Base-by-base conservation (phyloP, 2,797 vertebrate genomes). In the Mareca penelope region DNA sequence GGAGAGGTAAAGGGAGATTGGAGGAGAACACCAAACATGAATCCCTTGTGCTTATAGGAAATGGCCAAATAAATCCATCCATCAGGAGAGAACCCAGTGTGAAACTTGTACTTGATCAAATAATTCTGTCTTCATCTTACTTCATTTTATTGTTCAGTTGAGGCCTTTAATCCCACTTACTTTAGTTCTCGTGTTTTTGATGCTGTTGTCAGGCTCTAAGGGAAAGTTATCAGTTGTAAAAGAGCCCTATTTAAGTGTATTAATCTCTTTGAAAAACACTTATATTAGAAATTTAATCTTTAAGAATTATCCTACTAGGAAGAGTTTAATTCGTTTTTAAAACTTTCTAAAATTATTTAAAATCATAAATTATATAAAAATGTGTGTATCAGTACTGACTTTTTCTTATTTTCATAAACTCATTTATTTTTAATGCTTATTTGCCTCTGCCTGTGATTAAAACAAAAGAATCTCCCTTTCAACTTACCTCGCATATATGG, bases 201-300 rank as follows among this genome's bases (percentile, higher is more conserved):
- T 68, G 40, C 40, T 85, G 46, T 80, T 90, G 24, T 88, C 37
- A 61, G 40, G 19, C 59, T 88, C 73, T 79, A 63, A 93, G 46
- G 40, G 91, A 90, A 65, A 6, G 2, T 72, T 72, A 72, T 82
- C 26, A 55, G 15, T 89, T 93, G 60, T 70, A 70, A 67, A 24
- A 70, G n/a, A 69, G 21, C n/a, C 14, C 17, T 71, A 10, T 90
- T 87, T 42, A 93, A 85, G 17, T 82, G 9, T 89, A 83, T 59
- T 87, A 77, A 64, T 89, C 40, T 70, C 67, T 82, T 79, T 90
- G 64, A 80, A 91, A 86, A 79, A 21, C 46, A 42, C 23, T 88
- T 84, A 46, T 1, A 10, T 80, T 93, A 80, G 10, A 80, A 89
- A 82, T 82, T 21, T 89, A 82, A 93, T 94, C 71, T 70, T 73